Evolutionary conservation across 2,888 invertebrate species (phyloP), one percentile per base, ranked within the genome.

Genomic region (Phlogophora meticulosa): DNA sequence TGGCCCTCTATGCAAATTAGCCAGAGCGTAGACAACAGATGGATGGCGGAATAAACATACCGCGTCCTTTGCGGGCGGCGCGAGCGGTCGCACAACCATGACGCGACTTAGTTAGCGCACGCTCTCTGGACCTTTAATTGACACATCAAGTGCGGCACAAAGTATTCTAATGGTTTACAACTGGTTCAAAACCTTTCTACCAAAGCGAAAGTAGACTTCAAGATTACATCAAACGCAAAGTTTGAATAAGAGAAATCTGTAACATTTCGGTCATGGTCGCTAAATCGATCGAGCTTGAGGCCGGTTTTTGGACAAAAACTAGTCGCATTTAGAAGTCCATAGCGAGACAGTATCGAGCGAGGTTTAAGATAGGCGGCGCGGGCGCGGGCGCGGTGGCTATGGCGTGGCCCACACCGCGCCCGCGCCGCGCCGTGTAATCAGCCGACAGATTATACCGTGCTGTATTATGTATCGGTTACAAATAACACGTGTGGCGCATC

Each of bases 1-100:
- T 85, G 85, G 90, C 91, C 94, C 94, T 93, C 94, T 94, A 95
- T 95, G 95, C 95, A 95, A 95, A 95, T 95, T 95, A 94, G 94
- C 93, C 93, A 87, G 83, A 88, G 92, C 91, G 94, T 93, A 94
- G 94, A 95, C 94, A 95, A 95, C 95, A 95, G 95, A 95, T 95
- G 94, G 95, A 95, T 94, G 92, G 94, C 93, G 94, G 94, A 94
- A 95, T 95, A 94, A 95, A 95, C 94, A 95, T 94, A 93, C 91
- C 90, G 88, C 91, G 92, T 92, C 93, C 92, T 93, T 93, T 93
- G 88, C 92, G 88, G 87, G 81, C 84, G 85, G 79, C 82, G 85
- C 83, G 76, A 80, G 66, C 53, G 46, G 36, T 62, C 36, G 65
- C 68, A 48, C 74, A 45, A 52, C 56, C 68, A 77, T 61, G 68